These are phyloP conservation scores for Bolinopsis microptera DNA, from an alignment of 37 sponge, comb jelly and placozoan species.

Conservation along the genomic window DNA sequence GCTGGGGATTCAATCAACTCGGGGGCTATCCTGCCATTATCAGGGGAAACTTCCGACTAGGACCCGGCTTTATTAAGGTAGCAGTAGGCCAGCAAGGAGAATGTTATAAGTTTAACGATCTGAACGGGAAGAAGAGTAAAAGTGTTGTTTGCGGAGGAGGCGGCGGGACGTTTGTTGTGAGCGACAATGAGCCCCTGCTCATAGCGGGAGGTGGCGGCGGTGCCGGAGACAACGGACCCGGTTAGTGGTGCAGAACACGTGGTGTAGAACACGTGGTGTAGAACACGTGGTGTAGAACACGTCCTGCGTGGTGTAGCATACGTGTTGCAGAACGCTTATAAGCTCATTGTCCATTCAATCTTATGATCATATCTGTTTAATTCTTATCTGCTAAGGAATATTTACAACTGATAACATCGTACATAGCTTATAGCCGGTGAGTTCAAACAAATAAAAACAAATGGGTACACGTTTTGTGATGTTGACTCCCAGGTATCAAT, in stretches of 20 bases:
- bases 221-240: conserved; percentile 48
- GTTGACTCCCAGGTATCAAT: conserved; percentile 25
- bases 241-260: no score
- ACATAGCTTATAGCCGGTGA: no score
- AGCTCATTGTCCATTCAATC: no score
- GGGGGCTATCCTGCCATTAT: neutral
- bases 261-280: no score
- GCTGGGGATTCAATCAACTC: neutral
- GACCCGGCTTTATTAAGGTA: neutral
- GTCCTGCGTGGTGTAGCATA: neutral
- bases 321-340: no score
- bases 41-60: neutral
- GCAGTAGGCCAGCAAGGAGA: conserved; percentile 43
- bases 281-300: no score
- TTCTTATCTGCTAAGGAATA: no score
- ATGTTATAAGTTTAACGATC: conserved; percentile 25
- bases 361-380: no score
- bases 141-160: conserved; percentile 44
- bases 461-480: no score
- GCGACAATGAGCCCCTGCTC: neutral
- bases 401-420: no score
- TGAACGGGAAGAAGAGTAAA: conserved; percentile 24
- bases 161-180: conserved; percentile 43
- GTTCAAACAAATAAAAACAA: no score
- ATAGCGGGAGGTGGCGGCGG: conserved; percentile 43